phyloP scores from a whole-genome alignment of 2,888 invertebrate species.

The Colostygia pectinataria region DNA sequence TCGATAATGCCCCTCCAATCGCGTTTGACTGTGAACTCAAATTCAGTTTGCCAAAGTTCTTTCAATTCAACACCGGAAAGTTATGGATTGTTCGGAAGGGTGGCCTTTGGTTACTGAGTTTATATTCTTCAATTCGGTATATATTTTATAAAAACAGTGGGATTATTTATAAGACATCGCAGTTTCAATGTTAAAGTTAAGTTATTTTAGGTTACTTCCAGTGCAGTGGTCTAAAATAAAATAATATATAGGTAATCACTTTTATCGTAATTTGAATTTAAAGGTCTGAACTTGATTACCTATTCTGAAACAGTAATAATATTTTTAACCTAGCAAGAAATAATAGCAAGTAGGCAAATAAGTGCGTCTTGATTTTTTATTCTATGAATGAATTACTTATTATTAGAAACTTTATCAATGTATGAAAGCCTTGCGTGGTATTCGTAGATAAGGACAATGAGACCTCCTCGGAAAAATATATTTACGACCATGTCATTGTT shows the following conservation, averaged over 20 bases:
- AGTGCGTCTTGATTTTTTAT: too few species aligned
- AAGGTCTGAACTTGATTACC: too few species aligned
- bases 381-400: too few species aligned
- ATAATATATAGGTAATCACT: too few species aligned
- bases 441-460: not conserved
- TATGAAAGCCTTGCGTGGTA: constrained; percentile 1
- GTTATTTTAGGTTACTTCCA: too few species aligned
- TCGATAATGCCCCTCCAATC: constrained; percentile 72
- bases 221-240: too few species aligned
- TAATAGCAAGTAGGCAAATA: too few species aligned
- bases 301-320: too few species aligned
- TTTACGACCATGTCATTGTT: constrained; percentile 65
- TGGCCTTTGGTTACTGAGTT: constrained; percentile 44
- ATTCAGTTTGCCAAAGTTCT: constrained; percentile 73
- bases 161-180: too few species aligned
- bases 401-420: not conserved
- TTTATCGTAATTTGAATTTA: too few species aligned
- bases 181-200: too few species aligned
- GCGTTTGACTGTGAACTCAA: constrained; percentile 71
- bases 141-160: constrained; percentile 1
- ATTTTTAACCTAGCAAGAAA: too few species aligned
- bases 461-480: constrained; percentile 40
- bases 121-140: constrained; percentile 42
- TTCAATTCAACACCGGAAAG: constrained; percentile 62
- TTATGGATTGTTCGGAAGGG: constrained; percentile 76